phyloP scores from a whole-genome alignment of 2,113 vertebrate genomes.

The Geococcyx californianus region DNA sequence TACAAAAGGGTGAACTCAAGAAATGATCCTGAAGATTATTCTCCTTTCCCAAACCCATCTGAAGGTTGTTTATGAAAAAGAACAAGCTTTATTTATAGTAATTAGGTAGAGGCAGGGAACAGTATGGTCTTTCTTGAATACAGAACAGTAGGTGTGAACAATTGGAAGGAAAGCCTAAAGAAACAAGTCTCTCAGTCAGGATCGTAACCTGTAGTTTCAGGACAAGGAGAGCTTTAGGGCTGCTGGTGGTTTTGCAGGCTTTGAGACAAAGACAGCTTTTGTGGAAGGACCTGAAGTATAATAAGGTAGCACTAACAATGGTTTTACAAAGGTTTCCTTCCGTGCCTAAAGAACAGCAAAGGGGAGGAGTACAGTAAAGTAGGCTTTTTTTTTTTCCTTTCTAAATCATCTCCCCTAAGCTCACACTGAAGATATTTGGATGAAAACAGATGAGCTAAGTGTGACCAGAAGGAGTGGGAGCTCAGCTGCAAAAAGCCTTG shows the following conservation, averaged over 20 bases:
- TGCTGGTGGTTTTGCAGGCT: background rate
- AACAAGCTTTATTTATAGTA: background rate
- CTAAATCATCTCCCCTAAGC: background rate
- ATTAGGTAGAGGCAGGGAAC: background rate
- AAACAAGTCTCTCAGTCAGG: background rate
- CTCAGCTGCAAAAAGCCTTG: background rate
- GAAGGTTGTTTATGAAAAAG: background rate
- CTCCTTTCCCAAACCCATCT: background rate
- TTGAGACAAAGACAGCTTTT: background rate
- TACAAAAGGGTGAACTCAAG: background rate
- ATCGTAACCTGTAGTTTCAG: background rate
- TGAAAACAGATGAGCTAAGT: background rate
- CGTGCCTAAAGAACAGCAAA: background rate
- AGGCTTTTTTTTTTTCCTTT: background rate
- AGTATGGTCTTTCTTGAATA: background rate
- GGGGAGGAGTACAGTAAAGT: background rate
- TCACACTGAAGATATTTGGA: background rate
- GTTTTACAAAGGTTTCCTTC: background rate
- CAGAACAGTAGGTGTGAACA: background rate
- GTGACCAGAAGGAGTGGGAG: background rate
- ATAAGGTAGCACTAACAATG: background rate
- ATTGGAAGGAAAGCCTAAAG: background rate
- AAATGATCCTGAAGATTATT: background rate
- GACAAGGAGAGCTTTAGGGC: background rate
- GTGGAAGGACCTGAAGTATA: background rate